phyloP scores from a whole-genome alignment of 2,113 vertebrate species.

The Ovibos moschatus region DNA sequence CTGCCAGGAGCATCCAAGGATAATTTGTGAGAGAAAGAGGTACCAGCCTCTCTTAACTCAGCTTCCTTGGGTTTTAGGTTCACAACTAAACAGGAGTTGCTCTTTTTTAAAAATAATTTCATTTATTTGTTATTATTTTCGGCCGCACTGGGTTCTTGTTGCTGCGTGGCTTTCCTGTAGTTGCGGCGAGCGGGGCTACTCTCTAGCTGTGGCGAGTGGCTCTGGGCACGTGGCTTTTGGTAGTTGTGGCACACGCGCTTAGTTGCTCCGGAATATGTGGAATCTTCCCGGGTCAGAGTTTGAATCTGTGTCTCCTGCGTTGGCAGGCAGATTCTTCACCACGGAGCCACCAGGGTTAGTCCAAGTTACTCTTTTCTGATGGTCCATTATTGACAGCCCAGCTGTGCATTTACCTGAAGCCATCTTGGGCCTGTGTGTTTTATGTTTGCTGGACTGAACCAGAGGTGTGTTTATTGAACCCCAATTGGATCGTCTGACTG shows the following conservation, averaged over 20 bases:
- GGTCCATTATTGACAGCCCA: neutral
- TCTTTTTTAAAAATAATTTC: neutral
- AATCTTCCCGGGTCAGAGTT: neutral
- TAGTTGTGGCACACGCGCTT: neutral
- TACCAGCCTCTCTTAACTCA: neutral
- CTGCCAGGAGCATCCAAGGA: neutral
- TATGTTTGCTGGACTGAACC: neutral
- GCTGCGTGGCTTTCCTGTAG: neutral
- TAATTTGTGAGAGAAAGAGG: neutral
- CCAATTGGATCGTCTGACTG: neutral
- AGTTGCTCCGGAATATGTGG: neutral
- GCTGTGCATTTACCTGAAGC: neutral
- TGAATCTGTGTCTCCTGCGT: neutral
- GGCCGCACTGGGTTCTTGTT: neutral
- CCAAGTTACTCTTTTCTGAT: neutral
- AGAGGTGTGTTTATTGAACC: neutral
- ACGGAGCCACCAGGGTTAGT: neutral
- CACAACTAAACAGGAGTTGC: neutral
- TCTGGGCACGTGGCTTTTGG: neutral
- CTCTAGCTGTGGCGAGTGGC: neutral
- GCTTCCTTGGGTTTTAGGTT: neutral
- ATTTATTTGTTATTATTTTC: neutral
- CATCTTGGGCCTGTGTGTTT: neutral
- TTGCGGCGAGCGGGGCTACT: accelerated
- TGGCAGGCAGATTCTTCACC: neutral